Base-by-base conservation (phyloP, 2,113 vertebrate species). In the Alexandromys fortis region DNA sequence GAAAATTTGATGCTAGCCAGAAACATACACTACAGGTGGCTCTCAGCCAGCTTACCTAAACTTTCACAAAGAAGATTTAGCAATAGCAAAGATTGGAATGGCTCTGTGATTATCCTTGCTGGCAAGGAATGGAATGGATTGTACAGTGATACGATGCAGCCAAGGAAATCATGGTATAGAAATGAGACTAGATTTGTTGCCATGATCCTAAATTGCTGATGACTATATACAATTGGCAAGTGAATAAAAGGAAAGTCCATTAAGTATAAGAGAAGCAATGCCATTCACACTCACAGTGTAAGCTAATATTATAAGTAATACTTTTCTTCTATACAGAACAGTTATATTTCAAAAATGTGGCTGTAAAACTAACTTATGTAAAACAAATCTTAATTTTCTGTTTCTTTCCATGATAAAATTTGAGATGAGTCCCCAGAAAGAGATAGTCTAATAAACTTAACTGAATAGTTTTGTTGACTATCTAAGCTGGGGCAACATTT, bases 361-460 rank as follows among this genome's bases (percentile, higher is more conserved):
- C 19, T 89, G 21, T 92, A 95, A 97, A 92, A 76, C 67, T 94
- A 94, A 95, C 94, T 86, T 42, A 90, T 92, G 10, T 91, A 92
- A 95, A 89, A 94, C 33, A 75, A 93, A 92, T 94, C 49, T 94
- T 73, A 93, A 79, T 97, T 97, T 92, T 67, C 85, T 90, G 42
- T 68, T 93, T 61, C 8, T 94, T 96, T 92, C 70, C 22, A 85
- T 92, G 30, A 97, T 77, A 89, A 94, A 97, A 92, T 94, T 89
- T 90, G 79, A 88, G 49, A 90, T 76, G 35, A 81, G 30, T 81
- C 35, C 3, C 68, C 68, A 89, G 58, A 55, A 93, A 96, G 35
- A 93, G 21, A 86, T 81, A 91, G 72, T 91, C 16, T 12, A 78
- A 86, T 55, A 92, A n/a, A 86, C n/a, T 89, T 35, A 94, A 94